phyloP scores from a whole-genome alignment of 2,888 invertebrate genomes.

The Tiliacea aurago region DNA sequence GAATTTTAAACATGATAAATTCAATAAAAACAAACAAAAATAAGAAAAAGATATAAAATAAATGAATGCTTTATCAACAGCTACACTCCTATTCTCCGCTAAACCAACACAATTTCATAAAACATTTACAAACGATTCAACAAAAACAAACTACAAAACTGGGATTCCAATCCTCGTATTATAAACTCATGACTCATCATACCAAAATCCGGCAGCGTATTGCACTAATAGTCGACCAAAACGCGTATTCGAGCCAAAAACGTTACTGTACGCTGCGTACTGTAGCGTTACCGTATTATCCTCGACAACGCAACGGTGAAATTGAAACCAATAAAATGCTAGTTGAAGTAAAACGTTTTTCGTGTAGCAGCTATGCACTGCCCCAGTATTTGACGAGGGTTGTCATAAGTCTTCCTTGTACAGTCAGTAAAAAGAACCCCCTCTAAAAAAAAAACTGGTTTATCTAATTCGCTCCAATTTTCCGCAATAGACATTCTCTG shows the following conservation, averaged over 20 bases:
- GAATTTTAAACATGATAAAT: too few relatives aligned
- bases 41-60: background rate
- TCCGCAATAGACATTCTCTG: background rate
- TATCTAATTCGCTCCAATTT: background rate
- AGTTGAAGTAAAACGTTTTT: constrained; percentile 86
- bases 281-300: constrained; percentile 71
- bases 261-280: constrained; percentile 33
- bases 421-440: constrained; percentile 12
- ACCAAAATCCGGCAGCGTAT: constrained; percentile 71
- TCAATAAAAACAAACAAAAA: background rate
- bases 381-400: constrained; percentile 83
- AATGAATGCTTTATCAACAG: background rate
- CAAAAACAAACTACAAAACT: constrained; percentile 42
- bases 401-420: constrained; percentile 88
- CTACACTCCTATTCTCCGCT: background rate
- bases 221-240: constrained; percentile 71
- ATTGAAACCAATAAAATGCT: constrained; percentile 90
- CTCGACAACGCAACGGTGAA: constrained; percentile 83
- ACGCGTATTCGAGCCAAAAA: constrained; percentile 70
- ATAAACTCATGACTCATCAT: constrained; percentile 76
- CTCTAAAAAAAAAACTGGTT: background rate
- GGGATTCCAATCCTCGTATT: constrained; percentile 62
- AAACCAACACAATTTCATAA: constrained; percentile 27
- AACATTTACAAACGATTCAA: constrained; percentile 39
- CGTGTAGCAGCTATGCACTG: constrained; percentile 75